Evolutionary conservation across 2,797 vertebrate genomes (phyloP), one percentile per base, ranked within the genome.

Genomic region (Myioborus melanocephalus): DNA sequence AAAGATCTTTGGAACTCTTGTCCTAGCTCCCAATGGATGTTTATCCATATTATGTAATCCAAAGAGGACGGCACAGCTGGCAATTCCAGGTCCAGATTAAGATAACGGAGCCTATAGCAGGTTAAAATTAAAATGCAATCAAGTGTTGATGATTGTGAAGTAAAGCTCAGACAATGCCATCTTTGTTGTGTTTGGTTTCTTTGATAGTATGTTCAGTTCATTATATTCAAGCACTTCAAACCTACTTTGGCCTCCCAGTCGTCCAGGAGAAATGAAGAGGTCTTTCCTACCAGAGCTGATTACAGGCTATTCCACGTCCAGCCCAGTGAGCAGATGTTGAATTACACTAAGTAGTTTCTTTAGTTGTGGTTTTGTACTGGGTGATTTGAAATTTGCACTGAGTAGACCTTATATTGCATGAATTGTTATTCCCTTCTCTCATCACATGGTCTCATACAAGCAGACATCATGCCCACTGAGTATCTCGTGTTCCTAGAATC

Each of bases 21-120:
- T 86, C 65, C 61, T 77, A 85, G n/a, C 35, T 89, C 66, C 61
- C 76, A 71, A 30, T 46, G 75, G 73, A 32, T 80, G 49, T 76
- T 92, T 69, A 52, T 69, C 34, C 47, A 46, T 55, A 18, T 63
- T 70, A 77, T 2, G 0, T 22, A 72, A 93, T 85, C 65, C 61
- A 83, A 89, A 91, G 37, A 83, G 34, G 52, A 61, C 65, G 91
- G 50, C 83, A 94, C 83, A 94, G 84, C 90, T 94, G 88, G 90
- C n/a, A 93, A 50, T 71, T 88, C 81, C 81, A 87, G 30, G 56
- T 63, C 46, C 70, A 93, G 46, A 82, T 7, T 76, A 68, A 84
- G 60, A 59, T 35, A 88, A 93, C 30, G 91, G 89, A 87, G 22
- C 32, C 37, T 59, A 24, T 24, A 50, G 30, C 57, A 88, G n/a